Base-by-base conservation (phyloP, 2,888 invertebrate genomes). In the Drosophila maculinotata region DNA sequence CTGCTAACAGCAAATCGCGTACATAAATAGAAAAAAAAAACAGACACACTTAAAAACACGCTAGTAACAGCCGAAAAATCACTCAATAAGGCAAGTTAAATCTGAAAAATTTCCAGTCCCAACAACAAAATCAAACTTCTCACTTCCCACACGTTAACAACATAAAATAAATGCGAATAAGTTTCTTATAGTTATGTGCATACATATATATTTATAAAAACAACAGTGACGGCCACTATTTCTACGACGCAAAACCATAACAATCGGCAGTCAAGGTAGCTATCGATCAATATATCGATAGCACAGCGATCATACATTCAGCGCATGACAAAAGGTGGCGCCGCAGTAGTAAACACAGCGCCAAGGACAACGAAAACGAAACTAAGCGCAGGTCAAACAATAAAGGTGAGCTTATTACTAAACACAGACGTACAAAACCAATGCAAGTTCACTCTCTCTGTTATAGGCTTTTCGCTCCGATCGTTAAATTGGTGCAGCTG, bases 211-310 rank as follows among this genome's bases (percentile, higher is more conserved):
- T 56, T 35, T 58, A 42, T 49, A 41, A 56, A n/a, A 49, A 44
- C 41, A 44, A 25, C 66, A 59, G 49, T 62, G 39, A 52, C 42
- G 25, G 65, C 44, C 20, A n/a, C 23, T 31, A 54, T 52, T 57
- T 65, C 74, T 76, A 64, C 76, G 64, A 76, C 76, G 78, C 77
- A 76, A 73, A 65, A 60, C 35, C 49, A 52, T 35, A 52, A 65
- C 36, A 39, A 52, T 42, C 53, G 36, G 10, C 14, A 41, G 9
- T 28, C 38, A 20, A 48, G 35, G 44, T 15, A 51, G 12, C n/a
- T 31, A 60, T 57, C 56, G 45, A 42, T 59, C 58, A 28, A 58
- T 58, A 35, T 44, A 56, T 68, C 60, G 72, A 76, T 69, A 65
- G 25, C 9, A 2, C 48, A 30, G 38, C 26, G 52, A 74, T 64